Evolutionary conservation across 2,888 invertebrate genomes (phyloP), one percentile per base, ranked within the genome.

Genomic region (Syritta pipiens): DNA sequence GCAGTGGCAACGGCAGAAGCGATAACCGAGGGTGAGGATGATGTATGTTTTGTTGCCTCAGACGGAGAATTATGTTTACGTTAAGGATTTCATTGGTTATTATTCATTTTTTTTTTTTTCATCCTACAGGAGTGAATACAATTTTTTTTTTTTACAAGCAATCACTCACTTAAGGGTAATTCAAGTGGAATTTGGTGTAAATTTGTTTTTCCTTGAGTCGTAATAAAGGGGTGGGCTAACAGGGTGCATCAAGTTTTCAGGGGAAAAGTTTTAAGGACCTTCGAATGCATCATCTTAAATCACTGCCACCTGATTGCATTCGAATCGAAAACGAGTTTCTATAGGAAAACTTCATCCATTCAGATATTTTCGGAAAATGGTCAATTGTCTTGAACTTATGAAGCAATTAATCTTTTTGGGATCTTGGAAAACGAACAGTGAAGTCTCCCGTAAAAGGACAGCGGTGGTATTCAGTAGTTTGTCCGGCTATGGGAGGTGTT

Each of bases 61-160:
- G 74, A 74, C 74, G 67, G 42, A 74, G 60, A 79, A 74, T 79
- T 79, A 62, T 79, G 79, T 79, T 79, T 74, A 62, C 62, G 67
- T 79, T 79, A 44, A 74, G 79, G 79, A 79, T 79, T 79, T 79
- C 68, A 79, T 79, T 74, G 74, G 79, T 74, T 79, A 74, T 74
- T 74, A 79, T 79, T 79, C 74, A 67, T 67, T 57, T 67, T 67
- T 67, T 57, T 48, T 10, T 57, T 32, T 55, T 32, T 14, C n/a
- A 12, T 60, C 32, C 60, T 37, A 20, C 17, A 62, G 44, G 67
- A 68, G 44, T 55, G 26, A 65, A 65, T 59, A 71, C 40, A 59
- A 55, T 60, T 62, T 74, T 57, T 60, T 44, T 28, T 51, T 28
- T 14, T 55, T 17, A 35, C 30, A 67, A 79, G 67, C 74, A 79